Evolutionary conservation across 2,113 vertebrate species (phyloP).

Genomic region (Nyctibius bracteatus): DNA sequence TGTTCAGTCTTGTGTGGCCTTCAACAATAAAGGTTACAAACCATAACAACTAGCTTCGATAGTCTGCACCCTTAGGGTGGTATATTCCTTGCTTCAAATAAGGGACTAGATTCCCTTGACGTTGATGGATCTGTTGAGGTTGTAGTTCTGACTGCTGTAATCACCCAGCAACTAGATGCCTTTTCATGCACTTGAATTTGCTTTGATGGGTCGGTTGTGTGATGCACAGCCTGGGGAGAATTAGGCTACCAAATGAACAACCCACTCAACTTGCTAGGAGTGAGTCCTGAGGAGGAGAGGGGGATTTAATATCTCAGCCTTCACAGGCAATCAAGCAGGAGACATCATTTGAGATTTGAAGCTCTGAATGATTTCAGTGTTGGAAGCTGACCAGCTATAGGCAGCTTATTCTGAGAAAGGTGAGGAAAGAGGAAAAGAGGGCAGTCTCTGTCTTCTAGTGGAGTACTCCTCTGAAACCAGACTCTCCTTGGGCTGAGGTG

Average conservation of each 20-base stretch:
- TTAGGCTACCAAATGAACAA: not conserved
- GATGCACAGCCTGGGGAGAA: not conserved
- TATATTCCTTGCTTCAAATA: not conserved
- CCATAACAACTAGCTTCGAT: not conserved
- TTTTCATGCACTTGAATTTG: not conserved
- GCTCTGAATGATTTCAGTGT: not conserved
- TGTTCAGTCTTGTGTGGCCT: not conserved
- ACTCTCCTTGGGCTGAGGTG: not conserved
- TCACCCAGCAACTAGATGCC: not conserved
- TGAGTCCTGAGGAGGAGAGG: not conserved
- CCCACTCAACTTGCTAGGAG: not conserved
- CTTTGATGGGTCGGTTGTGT: not conserved
- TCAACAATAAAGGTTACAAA: not conserved
- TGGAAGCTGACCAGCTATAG: not conserved
- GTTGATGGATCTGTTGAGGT: not conserved
- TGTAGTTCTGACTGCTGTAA: not conserved
- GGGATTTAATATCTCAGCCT: not conserved
- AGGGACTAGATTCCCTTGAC: not conserved
- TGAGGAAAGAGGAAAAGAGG: not conserved
- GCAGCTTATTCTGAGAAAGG: not conserved
- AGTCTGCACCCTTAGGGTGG: not conserved
- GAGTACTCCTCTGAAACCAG: not conserved
- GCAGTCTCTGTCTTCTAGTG: not conserved
- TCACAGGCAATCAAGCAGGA: not conserved
- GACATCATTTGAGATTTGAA: not conserved